These are phyloP conservation scores for Rostratula benghalensis DNA, from an alignment of 2,113 vertebrate genomes.

Conservation along the genomic window DNA sequence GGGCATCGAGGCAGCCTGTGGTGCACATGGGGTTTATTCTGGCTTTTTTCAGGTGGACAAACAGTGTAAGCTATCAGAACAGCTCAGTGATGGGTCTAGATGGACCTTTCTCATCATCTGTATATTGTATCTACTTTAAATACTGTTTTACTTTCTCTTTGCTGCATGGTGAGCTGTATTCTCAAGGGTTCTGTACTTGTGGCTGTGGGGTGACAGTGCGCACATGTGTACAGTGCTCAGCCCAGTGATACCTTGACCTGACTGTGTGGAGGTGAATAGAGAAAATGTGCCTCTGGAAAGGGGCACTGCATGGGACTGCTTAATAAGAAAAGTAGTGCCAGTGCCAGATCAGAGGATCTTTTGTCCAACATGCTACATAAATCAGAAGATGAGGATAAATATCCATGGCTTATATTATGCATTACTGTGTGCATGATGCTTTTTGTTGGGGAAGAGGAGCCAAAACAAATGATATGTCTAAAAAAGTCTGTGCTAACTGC, in stretches of 20 bases:
- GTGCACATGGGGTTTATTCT: accelerated
- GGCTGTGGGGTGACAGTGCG: background rate
- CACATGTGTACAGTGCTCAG: accelerated
- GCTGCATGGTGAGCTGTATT: background rate
- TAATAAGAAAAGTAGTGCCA: accelerated
- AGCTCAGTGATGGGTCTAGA: background rate
- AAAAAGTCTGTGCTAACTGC: background rate
- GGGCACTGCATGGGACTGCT: background rate
- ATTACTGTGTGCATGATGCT: background rate
- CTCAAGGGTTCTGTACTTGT: background rate
- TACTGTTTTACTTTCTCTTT: background rate
- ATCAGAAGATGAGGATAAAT: background rate
- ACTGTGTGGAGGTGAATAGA: background rate
- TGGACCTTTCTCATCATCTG: background rate
- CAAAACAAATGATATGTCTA: background rate
- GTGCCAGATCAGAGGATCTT: background rate
- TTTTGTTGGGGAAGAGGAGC: background rate
- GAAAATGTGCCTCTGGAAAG: background rate
- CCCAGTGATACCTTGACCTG: background rate
- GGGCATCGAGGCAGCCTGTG: background rate
- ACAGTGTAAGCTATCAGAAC: background rate
- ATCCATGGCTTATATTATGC: background rate
- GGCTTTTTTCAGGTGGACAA: background rate
- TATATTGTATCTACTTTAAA: no score
- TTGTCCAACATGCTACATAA: background rate